phyloP scores from a whole-genome alignment of 1,140 invertebrate species.

The Cataglyphis hispanica region DNA sequence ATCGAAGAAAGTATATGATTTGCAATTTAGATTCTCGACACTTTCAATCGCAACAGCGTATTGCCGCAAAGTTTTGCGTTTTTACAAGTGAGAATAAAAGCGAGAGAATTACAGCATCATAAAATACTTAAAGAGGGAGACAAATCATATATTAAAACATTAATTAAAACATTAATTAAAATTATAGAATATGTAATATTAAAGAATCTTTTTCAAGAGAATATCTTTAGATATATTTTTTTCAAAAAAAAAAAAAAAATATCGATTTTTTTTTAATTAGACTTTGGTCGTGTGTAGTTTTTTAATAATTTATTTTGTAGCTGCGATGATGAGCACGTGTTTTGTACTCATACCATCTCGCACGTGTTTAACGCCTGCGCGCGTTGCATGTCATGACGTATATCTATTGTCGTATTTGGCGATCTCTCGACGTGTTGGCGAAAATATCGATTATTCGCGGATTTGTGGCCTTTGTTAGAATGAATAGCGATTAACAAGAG shows the following conservation, averaged over 20 bases:
- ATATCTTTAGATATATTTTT: not conserved
- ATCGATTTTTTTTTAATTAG: not conserved
- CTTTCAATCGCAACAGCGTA: slow-evolving; percentile 9
- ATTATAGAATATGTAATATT: not conserved
- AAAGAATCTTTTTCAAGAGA: not conserved
- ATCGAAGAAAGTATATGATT: slow-evolving; percentile 57
- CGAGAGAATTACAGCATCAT: not conserved
- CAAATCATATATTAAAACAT: not conserved
- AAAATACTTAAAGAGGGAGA: not conserved
- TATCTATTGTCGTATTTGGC: slow-evolving; percentile 41
- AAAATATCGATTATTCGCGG: slow-evolving; percentile 60
- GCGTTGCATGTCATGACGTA: slow-evolving; percentile 10
- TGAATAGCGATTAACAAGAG: slow-evolving; percentile 37
- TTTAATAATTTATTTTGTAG: no score
- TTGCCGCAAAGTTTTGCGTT: slow-evolving; percentile 3
- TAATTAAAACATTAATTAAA: not conserved
- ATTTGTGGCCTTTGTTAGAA: slow-evolving; percentile 54
- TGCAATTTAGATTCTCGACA: slow-evolving; percentile 49
- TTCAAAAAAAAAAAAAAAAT: no score
- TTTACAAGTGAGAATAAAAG: not conserved
- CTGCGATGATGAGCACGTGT: slow-evolving; percentile 12
- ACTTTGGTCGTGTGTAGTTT: not conserved
- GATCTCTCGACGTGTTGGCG: slow-evolving; percentile 68
- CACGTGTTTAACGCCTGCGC: not conserved
- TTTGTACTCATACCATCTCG: not conserved